A percentile compares a stretch with the other conserved stretches of the same genome.
phyloP scores from a whole-genome alignment of 2,113 vertebrate species.

The Silurus asotus region DNA sequence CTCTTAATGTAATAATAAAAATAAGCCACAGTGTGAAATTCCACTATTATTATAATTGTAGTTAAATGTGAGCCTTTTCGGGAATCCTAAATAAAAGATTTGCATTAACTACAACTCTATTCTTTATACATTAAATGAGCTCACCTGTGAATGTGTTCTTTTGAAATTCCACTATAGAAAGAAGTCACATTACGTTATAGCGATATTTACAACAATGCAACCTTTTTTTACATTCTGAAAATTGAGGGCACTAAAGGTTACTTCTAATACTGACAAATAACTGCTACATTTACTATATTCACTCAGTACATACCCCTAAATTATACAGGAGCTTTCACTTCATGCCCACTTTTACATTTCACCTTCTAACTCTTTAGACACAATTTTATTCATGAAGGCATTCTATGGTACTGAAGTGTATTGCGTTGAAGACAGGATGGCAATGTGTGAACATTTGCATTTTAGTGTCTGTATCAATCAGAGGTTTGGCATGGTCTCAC shows the following conservation, averaged over 20 bases:
- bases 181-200: neutral
- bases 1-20: neutral
- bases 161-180: neutral
- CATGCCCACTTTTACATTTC: neutral
- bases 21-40: neutral
- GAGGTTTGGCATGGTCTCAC: slow-evolving; percentile 57
- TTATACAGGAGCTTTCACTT: neutral
- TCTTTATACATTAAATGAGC: neutral
- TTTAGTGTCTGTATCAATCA: slow-evolving; percentile 31
- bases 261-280: neutral
- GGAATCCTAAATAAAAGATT: neutral
- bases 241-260: neutral
- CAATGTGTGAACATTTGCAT: neutral
- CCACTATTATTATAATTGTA: neutral
- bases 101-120: neutral
- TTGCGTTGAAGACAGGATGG: neutral
- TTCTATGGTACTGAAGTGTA: neutral
- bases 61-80: neutral
- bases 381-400: neutral
- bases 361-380: neutral
- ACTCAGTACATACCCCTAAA: neutral
- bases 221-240: neutral
- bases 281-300: neutral
- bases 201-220: neutral
- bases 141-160: neutral